phyloP scores from a whole-genome alignment of 2,797 vertebrate genomes.

The Cirrhinus molitorella region DNA sequence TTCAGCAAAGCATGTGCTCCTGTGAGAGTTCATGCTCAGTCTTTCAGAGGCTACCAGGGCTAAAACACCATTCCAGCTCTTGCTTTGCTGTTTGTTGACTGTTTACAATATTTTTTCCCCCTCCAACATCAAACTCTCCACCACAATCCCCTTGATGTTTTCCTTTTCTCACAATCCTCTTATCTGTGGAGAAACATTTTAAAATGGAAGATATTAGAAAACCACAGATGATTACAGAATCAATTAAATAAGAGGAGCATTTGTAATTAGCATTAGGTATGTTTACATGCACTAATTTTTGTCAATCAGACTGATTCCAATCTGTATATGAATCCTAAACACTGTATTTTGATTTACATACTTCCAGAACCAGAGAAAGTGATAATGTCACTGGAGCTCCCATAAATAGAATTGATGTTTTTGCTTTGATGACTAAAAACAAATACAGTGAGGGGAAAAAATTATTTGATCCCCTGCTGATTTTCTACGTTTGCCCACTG shows the following conservation, averaged over 20 bases:
- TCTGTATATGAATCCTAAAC: background rate
- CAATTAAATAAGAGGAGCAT: background rate
- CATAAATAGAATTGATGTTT: too few relatives aligned
- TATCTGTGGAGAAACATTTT: conserved; percentile 4
- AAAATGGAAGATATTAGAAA: background rate
- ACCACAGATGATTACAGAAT: background rate
- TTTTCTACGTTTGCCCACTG: too few relatives aligned
- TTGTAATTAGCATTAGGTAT: background rate
- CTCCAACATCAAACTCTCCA: conserved; percentile 2
- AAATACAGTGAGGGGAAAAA: too few relatives aligned
- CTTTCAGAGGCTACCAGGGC: conserved; percentile 7
- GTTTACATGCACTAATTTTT: background rate
- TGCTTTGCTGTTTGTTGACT: conserved; percentile 23
- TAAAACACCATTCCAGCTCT: background rate
- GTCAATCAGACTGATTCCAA: background rate
- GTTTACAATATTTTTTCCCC: background rate
- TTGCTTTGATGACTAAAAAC: too few relatives aligned
- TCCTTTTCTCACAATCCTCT: background rate
- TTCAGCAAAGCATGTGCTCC: conserved; percentile 41
- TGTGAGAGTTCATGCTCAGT: conserved; percentile 20
- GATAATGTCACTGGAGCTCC: too few relatives aligned
- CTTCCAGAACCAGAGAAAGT: too few relatives aligned
- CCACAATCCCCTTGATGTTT: background rate
- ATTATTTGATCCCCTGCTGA: too few relatives aligned
- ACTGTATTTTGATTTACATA: too few relatives aligned